Percentiles rank a stretch among this genome's conserved stretches.
These are phyloP conservation scores for Megalops cyprinoides DNA, from an alignment of 2,797 vertebrate genomes.

Conservation along the genomic window DNA sequence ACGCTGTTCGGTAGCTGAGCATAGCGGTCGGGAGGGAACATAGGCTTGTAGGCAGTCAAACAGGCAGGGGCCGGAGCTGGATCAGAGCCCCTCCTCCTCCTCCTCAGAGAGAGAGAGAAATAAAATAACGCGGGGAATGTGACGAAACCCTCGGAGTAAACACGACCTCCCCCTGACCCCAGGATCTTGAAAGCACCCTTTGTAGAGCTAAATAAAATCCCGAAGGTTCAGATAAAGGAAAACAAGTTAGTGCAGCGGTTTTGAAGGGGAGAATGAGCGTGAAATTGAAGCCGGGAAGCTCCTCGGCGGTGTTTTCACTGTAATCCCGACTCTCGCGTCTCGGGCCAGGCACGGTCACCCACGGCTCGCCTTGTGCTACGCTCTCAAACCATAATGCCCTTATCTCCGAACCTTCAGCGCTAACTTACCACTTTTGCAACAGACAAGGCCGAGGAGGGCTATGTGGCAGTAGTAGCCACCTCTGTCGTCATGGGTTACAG, in stretches of 20 bases:
- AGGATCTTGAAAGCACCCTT: conserved; percentile 54
- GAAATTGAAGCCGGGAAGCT: conserved; percentile 24
- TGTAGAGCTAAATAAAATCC: conserved; percentile 56
- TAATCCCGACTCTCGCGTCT: not conserved
- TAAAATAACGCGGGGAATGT: conserved; percentile 43
- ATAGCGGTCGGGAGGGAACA: too few relatives aligned
- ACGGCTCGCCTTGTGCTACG: too few relatives aligned
- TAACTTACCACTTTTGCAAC: not conserved
- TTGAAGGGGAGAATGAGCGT: conserved; percentile 31
- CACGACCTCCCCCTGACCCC: conserved; percentile 59
- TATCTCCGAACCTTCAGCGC: not conserved
- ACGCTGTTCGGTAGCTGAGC: too few relatives aligned
- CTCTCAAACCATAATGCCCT: not conserved
- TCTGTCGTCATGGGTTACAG: not conserved
- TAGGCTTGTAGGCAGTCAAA: too few relatives aligned
- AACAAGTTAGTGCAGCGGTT: conserved; percentile 41
- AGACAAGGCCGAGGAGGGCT: not conserved
- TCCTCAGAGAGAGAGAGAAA: not conserved
- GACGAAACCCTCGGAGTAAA: conserved; percentile 46
- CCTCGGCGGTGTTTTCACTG: not conserved
- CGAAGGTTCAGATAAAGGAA: conserved; percentile 33
- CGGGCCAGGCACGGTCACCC: not conserved
- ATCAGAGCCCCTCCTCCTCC: not conserved
- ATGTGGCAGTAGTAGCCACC: not conserved
- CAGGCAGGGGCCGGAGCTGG: not conserved